A percentile compares a stretch with the other conserved stretches of the same genome.
These are phyloP conservation scores for Microchrysa polita DNA, from an alignment of 2,888 invertebrate genomes.

Conservation along the genomic window DNA sequence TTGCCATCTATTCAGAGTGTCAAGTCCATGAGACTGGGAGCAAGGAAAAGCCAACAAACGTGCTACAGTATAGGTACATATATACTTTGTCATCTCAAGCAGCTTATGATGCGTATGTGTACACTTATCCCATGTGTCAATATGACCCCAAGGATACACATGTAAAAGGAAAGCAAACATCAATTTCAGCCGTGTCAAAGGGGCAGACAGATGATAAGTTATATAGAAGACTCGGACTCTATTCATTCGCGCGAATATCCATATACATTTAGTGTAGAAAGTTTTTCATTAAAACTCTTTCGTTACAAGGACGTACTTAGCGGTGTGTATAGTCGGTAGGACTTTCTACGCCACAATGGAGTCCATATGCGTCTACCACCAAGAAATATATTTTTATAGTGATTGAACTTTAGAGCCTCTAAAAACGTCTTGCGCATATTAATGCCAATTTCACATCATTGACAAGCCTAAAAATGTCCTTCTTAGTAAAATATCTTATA, in stretches of 20 bases:
- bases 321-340: not conserved
- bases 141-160: slow-evolving; percentile 50
- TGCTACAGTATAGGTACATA: too few species aligned
- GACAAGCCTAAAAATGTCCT: too few species aligned
- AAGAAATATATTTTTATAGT: too few species aligned
- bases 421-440: too few species aligned
- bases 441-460: too few species aligned
- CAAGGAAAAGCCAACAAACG: not conserved
- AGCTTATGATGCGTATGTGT: slow-evolving; percentile 7
- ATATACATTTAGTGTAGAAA: too few species aligned
- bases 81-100: not conserved
- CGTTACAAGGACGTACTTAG: not conserved
- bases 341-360: not conserved
- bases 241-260: slow-evolving; percentile 49
- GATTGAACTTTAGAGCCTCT: too few species aligned
- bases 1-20: too few species aligned
- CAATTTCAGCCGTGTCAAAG: slow-evolving; percentile 50
- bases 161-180: slow-evolving; percentile 50
- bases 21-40: too few species aligned
- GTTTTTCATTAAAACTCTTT: slow-evolving; percentile 23
- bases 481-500: too few species aligned
- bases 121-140: slow-evolving; percentile 48
- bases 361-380: too few species aligned
- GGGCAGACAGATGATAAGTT: slow-evolving; percentile 47
- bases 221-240: too few species aligned